Conservation (phyloP, 2,888 invertebrate genomes). For the Euzetes globulus region DNA sequence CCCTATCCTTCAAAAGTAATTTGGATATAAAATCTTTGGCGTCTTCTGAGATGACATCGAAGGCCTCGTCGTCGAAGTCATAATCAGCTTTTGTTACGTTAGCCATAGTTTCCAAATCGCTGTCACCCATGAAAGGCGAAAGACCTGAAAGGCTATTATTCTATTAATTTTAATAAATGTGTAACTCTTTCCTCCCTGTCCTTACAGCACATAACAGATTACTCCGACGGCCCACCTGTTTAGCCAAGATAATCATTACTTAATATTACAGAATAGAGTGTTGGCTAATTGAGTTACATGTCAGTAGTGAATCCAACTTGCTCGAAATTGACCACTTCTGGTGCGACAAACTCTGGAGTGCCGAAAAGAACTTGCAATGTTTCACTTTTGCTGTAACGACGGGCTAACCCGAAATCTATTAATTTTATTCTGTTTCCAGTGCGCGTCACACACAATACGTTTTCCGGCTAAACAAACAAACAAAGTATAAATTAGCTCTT, state of each 20-base stretch:
- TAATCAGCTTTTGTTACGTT: constrained; percentile 95
- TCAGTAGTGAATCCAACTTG: constrained; percentile 91
- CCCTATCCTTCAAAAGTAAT: constrained; percentile 81
- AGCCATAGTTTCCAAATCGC: constrained; percentile 95
- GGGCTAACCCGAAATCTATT: constrained; percentile 94
- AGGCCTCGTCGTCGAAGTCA: constrained; percentile 95
- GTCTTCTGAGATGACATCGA: constrained; percentile 83
- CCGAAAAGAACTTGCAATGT: constrained; percentile 83
- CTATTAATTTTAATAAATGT: background rate
- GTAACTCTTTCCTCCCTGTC: constrained; percentile 47
- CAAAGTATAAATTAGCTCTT: too few species aligned
- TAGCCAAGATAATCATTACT: background rate
- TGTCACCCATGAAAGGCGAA: constrained; percentile 97
- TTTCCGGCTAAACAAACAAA: constrained; percentile 70
- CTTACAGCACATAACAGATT: constrained; percentile 96
- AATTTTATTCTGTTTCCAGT: constrained; percentile 97
- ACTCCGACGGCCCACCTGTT: constrained; percentile 63
- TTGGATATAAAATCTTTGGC: constrained; percentile 93
- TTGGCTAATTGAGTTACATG: constrained; percentile 60
- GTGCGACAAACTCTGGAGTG: constrained; percentile 97
- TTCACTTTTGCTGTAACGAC: constrained; percentile 82
- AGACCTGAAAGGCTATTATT: constrained; percentile 67
- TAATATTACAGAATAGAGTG: too few species aligned
- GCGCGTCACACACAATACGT: constrained; percentile 89
- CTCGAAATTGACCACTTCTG: constrained; percentile 98